These are phyloP conservation scores for Brachyptera risi DNA, from an alignment of 2,888 invertebrate species.

Conservation along the genomic window DNA sequence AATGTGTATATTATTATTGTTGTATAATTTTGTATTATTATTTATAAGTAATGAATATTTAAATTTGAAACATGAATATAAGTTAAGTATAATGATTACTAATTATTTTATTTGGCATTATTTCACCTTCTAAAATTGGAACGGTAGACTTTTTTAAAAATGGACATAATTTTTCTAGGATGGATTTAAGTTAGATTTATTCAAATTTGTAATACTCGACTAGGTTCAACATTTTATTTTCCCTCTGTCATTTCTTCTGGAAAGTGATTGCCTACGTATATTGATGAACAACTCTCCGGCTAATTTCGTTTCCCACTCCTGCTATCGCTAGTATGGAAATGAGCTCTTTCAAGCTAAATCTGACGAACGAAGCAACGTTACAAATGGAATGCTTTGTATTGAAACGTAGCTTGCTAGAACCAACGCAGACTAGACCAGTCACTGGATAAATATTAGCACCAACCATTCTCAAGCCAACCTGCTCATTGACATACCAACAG, in stretches of 20 bases:
- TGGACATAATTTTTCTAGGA: slow-evolving; percentile 31
- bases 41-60: no score
- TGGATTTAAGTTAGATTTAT: slow-evolving; percentile 15
- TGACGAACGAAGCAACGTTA: not conserved
- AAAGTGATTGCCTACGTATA: no score
- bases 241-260: not conserved
- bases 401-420: not conserved
- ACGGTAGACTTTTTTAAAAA: slow-evolving; percentile 27
- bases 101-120: not conserved
- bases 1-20: no score
- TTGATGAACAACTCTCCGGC: no score
- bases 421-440: not conserved
- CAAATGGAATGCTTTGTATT: not conserved
- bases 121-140: slow-evolving; percentile 26
- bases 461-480: not conserved
- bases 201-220: not conserved
- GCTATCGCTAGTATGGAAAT: no score
- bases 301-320: no score
- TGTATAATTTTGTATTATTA: no score
- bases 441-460: not conserved
- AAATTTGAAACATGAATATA: slow-evolving; percentile 1
- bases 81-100: not conserved
- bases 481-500: not conserved
- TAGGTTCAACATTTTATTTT: not conserved
- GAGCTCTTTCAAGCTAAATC: no score